Base-by-base conservation (phyloP, 1,140 invertebrate species). In the Drosophila rufa region DNA sequence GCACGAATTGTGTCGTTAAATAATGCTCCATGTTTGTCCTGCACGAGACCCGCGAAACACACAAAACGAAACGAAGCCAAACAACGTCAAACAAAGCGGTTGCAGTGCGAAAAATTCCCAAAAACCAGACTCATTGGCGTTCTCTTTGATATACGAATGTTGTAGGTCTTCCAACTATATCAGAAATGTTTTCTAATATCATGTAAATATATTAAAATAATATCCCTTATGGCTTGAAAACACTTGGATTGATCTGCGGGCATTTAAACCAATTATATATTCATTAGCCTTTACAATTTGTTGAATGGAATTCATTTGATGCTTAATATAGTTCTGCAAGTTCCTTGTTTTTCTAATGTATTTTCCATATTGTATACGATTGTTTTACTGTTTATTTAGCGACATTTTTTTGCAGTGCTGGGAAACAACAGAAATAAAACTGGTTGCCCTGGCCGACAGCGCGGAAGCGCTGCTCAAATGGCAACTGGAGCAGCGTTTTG, bases 1-100 rank as follows among this genome's bases (percentile, higher is more conserved):
- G 84, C 84, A 87, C 84, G 84, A 87, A 87, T 84, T 87, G 84
- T 87, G 84, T 87, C 85, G 84, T 87, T 87, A 87, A 87, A 87
- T 87, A 87, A 87, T 87, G 84, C 81, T 67, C 74, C 84, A 89
- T 79, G 75, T 89, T 73, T 73, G 82, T 87, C 83, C 83, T 87
- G 83, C 84, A 76, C 73, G 81, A 78, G 78, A 81, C 64, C 60
- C 79, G 62, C 45, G 42, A 65, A 67, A 67, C 62, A 53, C 64
- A 62, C 57, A 68, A 66, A 64, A 33, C 64, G 43, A 50, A 67
- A 65, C 43, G 57, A 60, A 47, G 45, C 55, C 36, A 68, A 38
- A 55, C 66, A 36, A 78, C 62, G 47, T 27, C 51, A 65, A 65
- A 70, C 59, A 67, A 53, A 56, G 51, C 64, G 67, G 15, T 3